phyloP scores from a whole-genome alignment of 2,113 vertebrate genomes.

The Scatophagus argus region DNA sequence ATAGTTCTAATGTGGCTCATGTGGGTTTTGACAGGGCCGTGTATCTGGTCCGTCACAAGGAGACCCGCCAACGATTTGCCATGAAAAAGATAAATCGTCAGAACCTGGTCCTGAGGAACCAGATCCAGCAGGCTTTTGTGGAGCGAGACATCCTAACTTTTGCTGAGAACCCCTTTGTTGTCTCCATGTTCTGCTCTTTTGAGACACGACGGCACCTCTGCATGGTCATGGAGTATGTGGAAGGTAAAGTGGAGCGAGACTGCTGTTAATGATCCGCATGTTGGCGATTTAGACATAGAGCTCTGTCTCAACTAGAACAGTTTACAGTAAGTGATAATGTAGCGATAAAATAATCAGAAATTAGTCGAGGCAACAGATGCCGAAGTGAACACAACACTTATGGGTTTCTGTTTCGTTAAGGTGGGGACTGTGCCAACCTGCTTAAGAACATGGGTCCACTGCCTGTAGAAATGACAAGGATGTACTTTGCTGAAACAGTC shows the following conservation, averaged over 20 bases:
- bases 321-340: not conserved
- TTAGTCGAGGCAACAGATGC: not conserved
- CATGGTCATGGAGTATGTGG: constrained; percentile 99
- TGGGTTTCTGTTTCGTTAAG: constrained; percentile 72
- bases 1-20: not conserved
- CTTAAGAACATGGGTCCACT: constrained; percentile 98
- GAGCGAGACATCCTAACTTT: constrained; percentile 98
- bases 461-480: constrained; percentile 94
- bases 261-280: not conserved
- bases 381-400: not conserved
- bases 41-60: constrained; percentile 94
- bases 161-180: constrained; percentile 97
- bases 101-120: constrained; percentile 96
- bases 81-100: constrained; percentile 99
- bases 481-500: constrained; percentile 98
- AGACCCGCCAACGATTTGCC: constrained; percentile 95
- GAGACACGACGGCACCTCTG: constrained; percentile 96
- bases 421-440: constrained; percentile 94
- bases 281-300: not conserved
- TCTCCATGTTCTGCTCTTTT: constrained; percentile 99
- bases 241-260: constrained; percentile 84
- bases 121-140: constrained; percentile 98
- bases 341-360: not conserved
- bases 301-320: accelerated
- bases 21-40: constrained; percentile 86